phyloP scores from a whole-genome alignment of 2,113 vertebrate species.

The Etia nguti region DNA sequence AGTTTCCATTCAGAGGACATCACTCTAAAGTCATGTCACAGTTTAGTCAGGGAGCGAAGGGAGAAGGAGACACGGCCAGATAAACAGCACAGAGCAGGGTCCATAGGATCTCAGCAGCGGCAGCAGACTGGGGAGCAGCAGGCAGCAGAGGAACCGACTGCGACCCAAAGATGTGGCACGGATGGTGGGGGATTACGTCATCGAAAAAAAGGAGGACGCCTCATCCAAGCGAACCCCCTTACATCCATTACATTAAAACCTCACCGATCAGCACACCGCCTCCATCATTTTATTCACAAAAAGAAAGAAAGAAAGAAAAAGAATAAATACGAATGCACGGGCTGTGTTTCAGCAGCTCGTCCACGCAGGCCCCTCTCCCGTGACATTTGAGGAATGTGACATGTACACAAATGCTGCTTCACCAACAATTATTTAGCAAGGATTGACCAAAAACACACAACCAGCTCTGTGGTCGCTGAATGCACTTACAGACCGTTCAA shows the following conservation, averaged over 20 bases:
- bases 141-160: constrained; percentile 42
- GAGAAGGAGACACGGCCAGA: not conserved
- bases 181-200: constrained; percentile 66
- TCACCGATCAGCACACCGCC: not conserved
- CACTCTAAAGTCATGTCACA: not conserved
- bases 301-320: too few species aligned
- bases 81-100: constrained; percentile 19
- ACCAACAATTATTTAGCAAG: not conserved
- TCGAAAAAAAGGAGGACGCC: constrained; percentile 53
- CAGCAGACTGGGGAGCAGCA: constrained; percentile 48
- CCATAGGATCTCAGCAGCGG: constrained; percentile 41
- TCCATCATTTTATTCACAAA: not conserved
- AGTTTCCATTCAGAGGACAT: not conserved
- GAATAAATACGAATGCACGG: not conserved
- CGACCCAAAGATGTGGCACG: constrained; percentile 66
- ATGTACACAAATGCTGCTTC: not conserved
- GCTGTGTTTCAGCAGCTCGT: not conserved
- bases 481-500: not conserved
- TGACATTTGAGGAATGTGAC: constrained; percentile 8
- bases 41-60: not conserved
- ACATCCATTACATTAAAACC: not conserved
- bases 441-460: not conserved
- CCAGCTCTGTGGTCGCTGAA: not conserved
- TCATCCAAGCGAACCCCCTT: constrained; percentile 34
- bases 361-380: not conserved